These are phyloP conservation scores for Poecilia velifera DNA, from an alignment of 2,797 vertebrate species.

Conservation along the genomic window DNA sequence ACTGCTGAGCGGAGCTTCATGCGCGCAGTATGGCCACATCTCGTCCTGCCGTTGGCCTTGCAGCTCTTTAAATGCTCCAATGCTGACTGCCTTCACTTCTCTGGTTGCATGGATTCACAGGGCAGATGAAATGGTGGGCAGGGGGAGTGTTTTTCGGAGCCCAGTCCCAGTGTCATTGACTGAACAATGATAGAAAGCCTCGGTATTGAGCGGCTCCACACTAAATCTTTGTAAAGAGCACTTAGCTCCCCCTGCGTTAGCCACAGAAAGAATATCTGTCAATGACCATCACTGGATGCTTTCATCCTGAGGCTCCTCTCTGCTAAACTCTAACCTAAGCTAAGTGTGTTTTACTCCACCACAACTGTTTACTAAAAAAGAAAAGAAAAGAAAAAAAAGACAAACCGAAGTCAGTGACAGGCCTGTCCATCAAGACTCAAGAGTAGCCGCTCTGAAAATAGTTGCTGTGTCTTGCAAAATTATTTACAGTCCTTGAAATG, in stretches of 20 bases:
- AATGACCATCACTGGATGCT: slow-evolving; percentile 80
- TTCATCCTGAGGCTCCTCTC: slow-evolving; percentile 76
- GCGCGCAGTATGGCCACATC: slow-evolving; percentile 21
- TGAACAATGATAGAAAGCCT: slow-evolving; percentile 77
- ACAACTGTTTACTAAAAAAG: slow-evolving; percentile 52
- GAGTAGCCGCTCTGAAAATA: slow-evolving; percentile 20
- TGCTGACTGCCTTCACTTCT: slow-evolving; percentile 40
- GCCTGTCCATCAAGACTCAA: slow-evolving; percentile 23
- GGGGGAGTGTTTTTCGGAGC: slow-evolving; percentile 68
- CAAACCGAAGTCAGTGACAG: slow-evolving; percentile 40
- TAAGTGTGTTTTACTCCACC: slow-evolving; percentile 63
- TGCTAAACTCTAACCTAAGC: slow-evolving; percentile 37
- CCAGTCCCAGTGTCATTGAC: slow-evolving; percentile 78
- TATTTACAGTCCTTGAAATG: background rate
- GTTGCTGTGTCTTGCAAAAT: background rate
- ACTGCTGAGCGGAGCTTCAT: slow-evolving; percentile 28
- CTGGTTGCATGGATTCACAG: slow-evolving; percentile 51
- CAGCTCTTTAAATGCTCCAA: slow-evolving; percentile 23
- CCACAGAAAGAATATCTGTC: slow-evolving; percentile 81
- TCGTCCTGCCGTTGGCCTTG: slow-evolving; percentile 30
- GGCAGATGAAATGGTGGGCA: slow-evolving; percentile 55
- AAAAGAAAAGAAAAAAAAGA: slow-evolving; percentile 48
- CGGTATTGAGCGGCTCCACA: slow-evolving; percentile 68
- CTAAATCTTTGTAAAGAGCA: slow-evolving; percentile 81
- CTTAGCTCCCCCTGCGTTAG: slow-evolving; percentile 79